phyloP scores from a whole-genome alignment of 2,797 vertebrate genomes.

The Bradypodion ventrale region DNA sequence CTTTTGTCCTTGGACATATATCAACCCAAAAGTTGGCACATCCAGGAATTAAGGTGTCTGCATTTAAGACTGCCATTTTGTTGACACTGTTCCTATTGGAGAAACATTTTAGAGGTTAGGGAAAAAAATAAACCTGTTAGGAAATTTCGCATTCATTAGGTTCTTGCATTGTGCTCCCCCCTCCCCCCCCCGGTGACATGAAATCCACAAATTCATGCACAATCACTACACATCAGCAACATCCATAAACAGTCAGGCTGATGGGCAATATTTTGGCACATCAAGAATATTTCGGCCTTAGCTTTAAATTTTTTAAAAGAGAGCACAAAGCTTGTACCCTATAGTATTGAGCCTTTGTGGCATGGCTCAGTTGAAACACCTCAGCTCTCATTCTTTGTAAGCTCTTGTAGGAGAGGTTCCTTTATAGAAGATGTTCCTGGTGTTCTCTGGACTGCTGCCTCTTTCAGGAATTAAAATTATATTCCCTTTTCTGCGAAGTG shows the following conservation, averaged over 20 bases:
- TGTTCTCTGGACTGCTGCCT: constrained; percentile 91
- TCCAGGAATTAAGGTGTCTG: constrained; percentile 75
- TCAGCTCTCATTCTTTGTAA: constrained; percentile 87
- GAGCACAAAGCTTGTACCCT: constrained; percentile 68
- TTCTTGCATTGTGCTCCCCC: constrained; percentile 78
- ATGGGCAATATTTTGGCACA: constrained; percentile 72
- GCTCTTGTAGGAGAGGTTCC: constrained; percentile 89
- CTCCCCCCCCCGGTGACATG: constrained; percentile 68
- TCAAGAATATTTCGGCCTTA: constrained; percentile 61
- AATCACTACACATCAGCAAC: constrained; percentile 56
- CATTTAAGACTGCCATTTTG: constrained; percentile 60
- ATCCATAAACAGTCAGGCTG: constrained; percentile 70
- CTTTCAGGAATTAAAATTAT: constrained; percentile 94
- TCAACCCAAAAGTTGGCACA: constrained; percentile 77
- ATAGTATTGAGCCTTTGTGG: constrained; percentile 45
- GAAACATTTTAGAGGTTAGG: constrained; percentile 56
- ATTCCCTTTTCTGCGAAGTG: constrained; percentile 90
- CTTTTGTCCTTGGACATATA: constrained; percentile 59
- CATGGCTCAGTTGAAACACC: constrained; percentile 29
- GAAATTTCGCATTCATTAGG: constrained; percentile 64
- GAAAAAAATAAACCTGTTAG: constrained; percentile 56
- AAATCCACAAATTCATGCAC: constrained; percentile 65
- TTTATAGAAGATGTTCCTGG: constrained; percentile 97
- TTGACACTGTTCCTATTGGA: constrained; percentile 61
- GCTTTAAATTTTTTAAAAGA: constrained; percentile 59